phyloP scores from a whole-genome alignment of 2,888 invertebrate genomes.

The Therioaphis trifolii region DNA sequence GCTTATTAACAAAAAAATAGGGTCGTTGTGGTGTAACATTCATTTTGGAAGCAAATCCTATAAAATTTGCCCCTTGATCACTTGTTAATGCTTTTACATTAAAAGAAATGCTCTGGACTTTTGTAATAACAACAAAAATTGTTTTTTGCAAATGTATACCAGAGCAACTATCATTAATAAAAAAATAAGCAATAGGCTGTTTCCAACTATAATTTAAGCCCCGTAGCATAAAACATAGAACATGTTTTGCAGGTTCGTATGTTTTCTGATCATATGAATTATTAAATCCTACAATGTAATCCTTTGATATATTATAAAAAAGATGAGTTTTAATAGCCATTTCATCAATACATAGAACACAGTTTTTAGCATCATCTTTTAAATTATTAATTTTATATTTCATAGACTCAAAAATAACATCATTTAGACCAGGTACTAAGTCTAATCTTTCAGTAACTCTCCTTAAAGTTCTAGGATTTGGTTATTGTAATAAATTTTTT shows the following conservation, averaged over 20 bases:
- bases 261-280: constrained; percentile 6
- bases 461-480: not conserved
- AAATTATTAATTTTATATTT: not conserved
- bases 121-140: constrained; percentile 15
- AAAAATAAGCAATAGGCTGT: constrained; percentile 31
- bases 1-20: constrained; percentile 1
- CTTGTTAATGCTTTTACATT: not conserved
- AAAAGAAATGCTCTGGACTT: not conserved
- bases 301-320: constrained; percentile 12
- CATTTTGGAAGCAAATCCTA: not conserved
- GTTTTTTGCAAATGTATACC: constrained; percentile 6
- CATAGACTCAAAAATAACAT: not conserved
- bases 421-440: constrained; percentile 12
- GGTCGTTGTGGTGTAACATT: not conserved
- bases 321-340: constrained; percentile 22
- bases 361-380: constrained; percentile 7
- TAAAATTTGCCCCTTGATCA: constrained; percentile 1
- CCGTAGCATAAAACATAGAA: constrained; percentile 25
- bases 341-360: constrained; percentile 20
- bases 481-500: constrained; percentile 14
- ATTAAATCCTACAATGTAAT: constrained; percentile 27
- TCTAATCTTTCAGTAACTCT: constrained; percentile 15
- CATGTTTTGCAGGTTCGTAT: constrained; percentile 25
- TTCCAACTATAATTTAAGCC: constrained; percentile 15
- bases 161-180: constrained; percentile 1